Percentiles rank a stretch among this genome's conserved stretches.
phyloP scores from a whole-genome alignment of 1,140 invertebrate species.

The Theocolax elegans region DNA sequence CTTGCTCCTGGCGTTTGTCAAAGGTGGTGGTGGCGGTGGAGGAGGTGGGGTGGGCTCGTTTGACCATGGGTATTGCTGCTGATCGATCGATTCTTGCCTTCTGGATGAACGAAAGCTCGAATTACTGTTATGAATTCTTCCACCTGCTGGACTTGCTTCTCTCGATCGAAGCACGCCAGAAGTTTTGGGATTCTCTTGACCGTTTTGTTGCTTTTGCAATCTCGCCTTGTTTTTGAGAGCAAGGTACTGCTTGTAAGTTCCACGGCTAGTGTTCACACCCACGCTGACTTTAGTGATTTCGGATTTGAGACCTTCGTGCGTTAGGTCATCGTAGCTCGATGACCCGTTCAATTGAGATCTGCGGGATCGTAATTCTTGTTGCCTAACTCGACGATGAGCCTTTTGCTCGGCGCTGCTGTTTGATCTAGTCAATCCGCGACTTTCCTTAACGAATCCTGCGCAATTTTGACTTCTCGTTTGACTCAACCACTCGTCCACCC shows the following conservation, averaged over 20 bases:
- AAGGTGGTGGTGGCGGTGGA: too few species aligned
- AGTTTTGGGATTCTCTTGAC: conserved; percentile 24
- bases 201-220: conserved; percentile 41
- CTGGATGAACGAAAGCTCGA: neutral
- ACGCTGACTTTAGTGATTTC: conserved; percentile 35
- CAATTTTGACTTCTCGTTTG: conserved; percentile 56
- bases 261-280: conserved; percentile 45
- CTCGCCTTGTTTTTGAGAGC: conserved; percentile 42
- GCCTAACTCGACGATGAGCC: conserved; percentile 42
- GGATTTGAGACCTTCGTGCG: conserved; percentile 10
- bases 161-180: conserved; percentile 14
- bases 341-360: conserved; percentile 48
- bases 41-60: too few species aligned
- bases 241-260: conserved; percentile 53
- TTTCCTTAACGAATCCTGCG: conserved; percentile 33
- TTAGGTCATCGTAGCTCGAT: conserved; percentile 55
- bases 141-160: conserved; percentile 41
- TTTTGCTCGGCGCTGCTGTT: conserved; percentile 57
- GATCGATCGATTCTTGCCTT: neutral
- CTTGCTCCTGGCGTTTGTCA: neutral
- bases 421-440: conserved; percentile 49
- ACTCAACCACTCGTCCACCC: conserved; percentile 58
- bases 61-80: neutral
- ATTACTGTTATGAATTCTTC: conserved; percentile 17
- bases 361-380: conserved; percentile 48